Evolutionary conservation across 2,113 vertebrate genomes (phyloP).

Genomic region (Colinus virginianus): DNA sequence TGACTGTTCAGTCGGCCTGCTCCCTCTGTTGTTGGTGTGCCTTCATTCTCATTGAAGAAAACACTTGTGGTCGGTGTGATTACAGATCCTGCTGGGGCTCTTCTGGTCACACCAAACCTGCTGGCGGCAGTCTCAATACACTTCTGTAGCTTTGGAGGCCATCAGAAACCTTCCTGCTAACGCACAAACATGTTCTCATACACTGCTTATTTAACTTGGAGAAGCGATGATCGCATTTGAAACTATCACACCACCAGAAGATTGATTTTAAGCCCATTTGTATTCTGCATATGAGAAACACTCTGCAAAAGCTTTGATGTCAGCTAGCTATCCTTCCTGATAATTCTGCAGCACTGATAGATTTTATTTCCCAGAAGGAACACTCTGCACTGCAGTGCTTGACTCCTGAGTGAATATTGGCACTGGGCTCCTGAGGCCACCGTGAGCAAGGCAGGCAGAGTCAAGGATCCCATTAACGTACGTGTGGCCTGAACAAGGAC

Average conservation of each 20-base stretch:
- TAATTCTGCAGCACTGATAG: not conserved
- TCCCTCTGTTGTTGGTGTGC: not conserved
- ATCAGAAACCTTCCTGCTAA: not conserved
- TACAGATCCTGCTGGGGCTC: not conserved
- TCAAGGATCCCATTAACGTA: not conserved
- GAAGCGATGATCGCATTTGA: not conserved
- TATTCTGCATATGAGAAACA: not conserved
- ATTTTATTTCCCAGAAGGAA: not conserved
- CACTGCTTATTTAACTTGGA: not conserved
- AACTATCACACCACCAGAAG: rapidly evolving
- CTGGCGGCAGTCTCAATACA: not conserved
- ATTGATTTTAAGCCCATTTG: rapidly evolving
- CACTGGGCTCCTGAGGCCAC: not conserved
- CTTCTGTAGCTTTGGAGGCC: not conserved
- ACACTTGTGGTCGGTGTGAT: not conserved
- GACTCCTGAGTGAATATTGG: not conserved
- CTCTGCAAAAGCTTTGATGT: not conserved
- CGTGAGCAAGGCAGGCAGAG: not conserved
- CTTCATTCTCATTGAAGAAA: not conserved
- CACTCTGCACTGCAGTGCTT: not conserved
- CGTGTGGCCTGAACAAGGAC: not conserved
- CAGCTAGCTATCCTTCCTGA: not conserved
- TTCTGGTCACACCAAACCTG: not conserved
- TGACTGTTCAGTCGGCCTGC: not conserved
- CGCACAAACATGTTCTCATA: not conserved